Evolutionary conservation across 2,797 vertebrate genomes (phyloP), one percentile per base, ranked within the genome.

Genomic region (Pseudotriccus pelzelni): DNA sequence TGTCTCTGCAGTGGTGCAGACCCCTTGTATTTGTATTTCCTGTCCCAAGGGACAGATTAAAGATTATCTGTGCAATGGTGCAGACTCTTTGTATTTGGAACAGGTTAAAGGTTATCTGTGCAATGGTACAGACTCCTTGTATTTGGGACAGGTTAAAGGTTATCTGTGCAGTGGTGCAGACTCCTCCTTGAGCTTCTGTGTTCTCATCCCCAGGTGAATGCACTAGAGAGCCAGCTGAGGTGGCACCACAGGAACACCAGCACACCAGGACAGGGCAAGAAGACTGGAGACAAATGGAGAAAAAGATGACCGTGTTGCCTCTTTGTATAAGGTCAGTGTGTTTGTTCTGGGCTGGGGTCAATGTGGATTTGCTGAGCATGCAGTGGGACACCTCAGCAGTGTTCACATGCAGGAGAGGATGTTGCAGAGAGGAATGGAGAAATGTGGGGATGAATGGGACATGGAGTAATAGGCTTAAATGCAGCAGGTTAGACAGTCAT

Each of bases 221-320:
- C 84, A 32, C 69, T 97, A 4, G 96, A 93, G 94, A 91, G 28
- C 60, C 96, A 95, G 72, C 90, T 97, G 84, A 94, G 86, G 87
- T 94, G 94, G 90, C 95, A 93, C 23, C 94, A 77, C 32, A 72
- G 96, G 62, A 79, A 34, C 49, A 55, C 32, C 70, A 90, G 68
- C 32, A 53, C 37, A 1, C 77, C 13, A 1, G 32, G 81, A 14
- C 63, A 36, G 56, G 59, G 55, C 66, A 96, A 20, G 80, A 94
- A 74, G 67, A 55, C 16, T 21, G 92, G 74, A 72, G 95, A 67
- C 20, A 91, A 83, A 17, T 41, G 77, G 95, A 90, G 92, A 14
- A 84, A n/a, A 60, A 93, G 96, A 95, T 96, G 96, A 97, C 91
- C 22, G 0, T 0, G 23, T 27, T 52, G 25, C 21, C 76, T 60